Conservation (phyloP, 1,140 invertebrate genomes). For the Drosophila persimilis region DNA sequence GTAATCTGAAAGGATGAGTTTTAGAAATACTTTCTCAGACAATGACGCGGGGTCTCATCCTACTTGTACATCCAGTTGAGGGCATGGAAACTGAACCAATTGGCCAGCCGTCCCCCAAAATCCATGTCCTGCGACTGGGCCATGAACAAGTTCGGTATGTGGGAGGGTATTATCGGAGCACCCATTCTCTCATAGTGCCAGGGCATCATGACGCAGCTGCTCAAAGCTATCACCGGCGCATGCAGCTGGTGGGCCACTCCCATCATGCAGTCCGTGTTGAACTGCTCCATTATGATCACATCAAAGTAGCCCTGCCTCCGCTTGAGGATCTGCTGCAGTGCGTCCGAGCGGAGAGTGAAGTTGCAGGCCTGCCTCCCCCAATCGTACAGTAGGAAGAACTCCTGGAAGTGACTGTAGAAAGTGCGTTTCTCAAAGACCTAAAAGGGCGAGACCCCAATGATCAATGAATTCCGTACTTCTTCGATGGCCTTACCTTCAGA, state of each 20-base stretch:
- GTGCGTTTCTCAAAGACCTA: slow-evolving; percentile 71
- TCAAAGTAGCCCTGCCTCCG: slow-evolving; percentile 85
- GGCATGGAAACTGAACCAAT: slow-evolving; percentile 76
- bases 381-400: slow-evolving; percentile 74
- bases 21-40: too few species aligned
- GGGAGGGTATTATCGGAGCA: slow-evolving; percentile 85
- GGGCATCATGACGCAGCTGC: slow-evolving; percentile 85
- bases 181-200: slow-evolving; percentile 86
- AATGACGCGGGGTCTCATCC: not conserved
- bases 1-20: slow-evolving; percentile 21
- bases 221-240: slow-evolving; percentile 86
- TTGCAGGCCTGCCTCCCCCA: slow-evolving; percentile 76
- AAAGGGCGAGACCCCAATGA: not conserved
- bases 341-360: slow-evolving; percentile 65
- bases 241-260: slow-evolving; percentile 86
- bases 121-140: slow-evolving; percentile 85
- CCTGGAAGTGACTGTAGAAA: slow-evolving; percentile 66
- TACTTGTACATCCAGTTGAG: slow-evolving; percentile 75
- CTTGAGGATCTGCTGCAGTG: slow-evolving; percentile 62
- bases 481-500: slow-evolving; percentile 60
- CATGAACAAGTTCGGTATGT: slow-evolving; percentile 85
- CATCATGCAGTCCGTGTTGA: slow-evolving; percentile 88
- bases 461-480: not conserved
- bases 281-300: slow-evolving; percentile 87
- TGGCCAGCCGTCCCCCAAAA: slow-evolving; percentile 83